Conservation (phyloP, 2,888 invertebrate species). For the Nephrotoma appendiculata region DNA sequence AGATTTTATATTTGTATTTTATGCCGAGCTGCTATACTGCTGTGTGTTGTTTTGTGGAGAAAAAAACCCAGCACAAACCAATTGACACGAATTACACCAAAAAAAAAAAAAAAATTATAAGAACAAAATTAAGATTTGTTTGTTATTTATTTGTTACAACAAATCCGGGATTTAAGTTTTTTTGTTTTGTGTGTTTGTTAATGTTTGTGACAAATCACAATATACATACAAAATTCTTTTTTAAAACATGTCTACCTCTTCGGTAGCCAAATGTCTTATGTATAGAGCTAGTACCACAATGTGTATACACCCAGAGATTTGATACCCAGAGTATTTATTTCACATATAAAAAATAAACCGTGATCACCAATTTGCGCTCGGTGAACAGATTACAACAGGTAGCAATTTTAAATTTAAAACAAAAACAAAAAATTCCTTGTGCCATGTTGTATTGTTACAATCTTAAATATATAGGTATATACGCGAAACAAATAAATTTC, state of each 20-base stretch:
- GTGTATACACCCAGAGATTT: neutral
- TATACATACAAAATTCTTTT: neutral
- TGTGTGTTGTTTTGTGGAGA: neutral
- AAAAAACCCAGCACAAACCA: neutral
- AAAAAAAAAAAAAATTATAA: neutral
- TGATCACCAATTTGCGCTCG: slow-evolving; percentile 2
- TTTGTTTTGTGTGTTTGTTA: neutral
- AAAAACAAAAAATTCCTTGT: neutral
- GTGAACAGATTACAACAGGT: slow-evolving; percentile 2
- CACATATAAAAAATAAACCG: neutral
- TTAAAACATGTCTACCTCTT: neutral
- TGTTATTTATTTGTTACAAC: neutral
- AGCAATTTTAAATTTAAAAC: neutral
- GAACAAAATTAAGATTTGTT: neutral
- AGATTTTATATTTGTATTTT: neutral
- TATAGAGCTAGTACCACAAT: neutral
- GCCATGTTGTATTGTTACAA: neutral
- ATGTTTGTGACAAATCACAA: neutral
- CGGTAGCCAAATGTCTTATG: slow-evolving; percentile 2
- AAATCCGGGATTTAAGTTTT: neutral
- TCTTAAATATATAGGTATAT: neutral
- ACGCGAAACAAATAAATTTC: neutral
- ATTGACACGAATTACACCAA: neutral
- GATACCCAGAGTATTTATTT: neutral
- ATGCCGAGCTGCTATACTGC: neutral